These are phyloP conservation scores for Lagothrix lagotricha DNA, from an alignment of 2,797 vertebrate genomes.

Conservation along the genomic window DNA sequence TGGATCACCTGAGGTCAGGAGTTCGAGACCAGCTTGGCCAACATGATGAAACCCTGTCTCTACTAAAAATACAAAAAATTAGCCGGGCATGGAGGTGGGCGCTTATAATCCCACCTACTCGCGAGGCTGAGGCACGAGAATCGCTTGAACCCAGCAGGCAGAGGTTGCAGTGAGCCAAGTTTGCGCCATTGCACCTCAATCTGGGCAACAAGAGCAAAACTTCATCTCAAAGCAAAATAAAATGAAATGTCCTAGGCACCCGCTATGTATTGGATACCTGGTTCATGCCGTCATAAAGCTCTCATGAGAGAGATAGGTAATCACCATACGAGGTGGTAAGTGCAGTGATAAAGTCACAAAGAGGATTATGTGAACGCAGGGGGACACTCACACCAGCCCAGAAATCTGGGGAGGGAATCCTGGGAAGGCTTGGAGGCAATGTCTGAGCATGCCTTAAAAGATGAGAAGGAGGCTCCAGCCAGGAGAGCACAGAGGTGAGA, in stretches of 20 bases:
- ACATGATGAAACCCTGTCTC: background rate
- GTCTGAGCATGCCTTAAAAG: background rate
- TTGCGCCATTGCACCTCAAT: background rate
- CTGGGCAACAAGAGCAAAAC: background rate
- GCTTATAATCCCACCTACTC: background rate
- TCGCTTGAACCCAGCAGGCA: background rate
- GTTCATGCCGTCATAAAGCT: background rate
- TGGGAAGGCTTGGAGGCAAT: background rate
- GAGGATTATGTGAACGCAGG: background rate
- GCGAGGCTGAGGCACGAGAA: background rate
- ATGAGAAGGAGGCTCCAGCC: background rate
- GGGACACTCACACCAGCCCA: background rate
- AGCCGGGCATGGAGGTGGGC: too few relatives aligned
- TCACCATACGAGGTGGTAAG: background rate
- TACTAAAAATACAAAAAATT: background rate
- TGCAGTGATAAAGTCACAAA: background rate
- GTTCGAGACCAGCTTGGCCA: background rate
- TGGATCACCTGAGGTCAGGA: background rate
- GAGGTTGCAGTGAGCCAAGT: background rate
- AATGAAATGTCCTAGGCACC: background rate
- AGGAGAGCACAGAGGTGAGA: background rate
- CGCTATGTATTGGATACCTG: background rate
- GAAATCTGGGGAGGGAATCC: background rate
- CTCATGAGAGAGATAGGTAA: background rate
- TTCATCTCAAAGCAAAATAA: background rate